Evolutionary conservation across 2,888 invertebrate genomes (phyloP).

Genomic region (Ptychoptera contaminata): DNA sequence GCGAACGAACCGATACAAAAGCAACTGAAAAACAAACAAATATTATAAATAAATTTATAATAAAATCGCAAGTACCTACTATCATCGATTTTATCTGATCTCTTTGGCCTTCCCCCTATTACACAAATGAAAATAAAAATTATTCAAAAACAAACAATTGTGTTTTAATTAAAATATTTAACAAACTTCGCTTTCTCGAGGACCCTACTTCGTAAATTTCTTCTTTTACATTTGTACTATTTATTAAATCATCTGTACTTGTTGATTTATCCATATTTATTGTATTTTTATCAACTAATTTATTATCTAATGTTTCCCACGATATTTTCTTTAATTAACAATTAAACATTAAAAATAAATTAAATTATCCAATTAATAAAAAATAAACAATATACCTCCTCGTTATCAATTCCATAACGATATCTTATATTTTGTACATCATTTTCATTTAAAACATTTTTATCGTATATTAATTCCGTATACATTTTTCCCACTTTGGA

Average conservation of each 20-base stretch:
- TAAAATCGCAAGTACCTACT: neutral
- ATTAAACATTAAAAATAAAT: no score
- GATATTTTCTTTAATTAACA: no score
- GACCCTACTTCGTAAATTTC: neutral
- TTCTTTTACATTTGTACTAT: neutral
- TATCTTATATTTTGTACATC: conserved; percentile 5
- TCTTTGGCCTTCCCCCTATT: neutral
- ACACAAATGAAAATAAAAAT: no score
- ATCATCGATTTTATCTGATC: neutral
- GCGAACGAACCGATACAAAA: neutral
- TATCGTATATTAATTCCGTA: conserved; percentile 6
- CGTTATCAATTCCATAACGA: conserved; percentile 7
- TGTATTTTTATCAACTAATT: no score
- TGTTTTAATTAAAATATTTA: no score
- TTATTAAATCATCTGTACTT: conserved; percentile 8
- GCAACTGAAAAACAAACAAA: neutral
- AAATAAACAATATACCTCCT: neutral
- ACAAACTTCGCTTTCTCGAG: neutral
- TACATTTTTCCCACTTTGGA: conserved; percentile 9
- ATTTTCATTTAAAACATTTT: neutral
- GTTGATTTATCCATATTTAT: conserved; percentile 8
- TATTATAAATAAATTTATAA: neutral
- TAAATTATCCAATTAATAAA: no score
- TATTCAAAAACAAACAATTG: no score
- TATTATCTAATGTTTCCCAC: no score